Base-by-base conservation (phyloP, 2,797 vertebrate species). In the Pelobates cultripes region DNA sequence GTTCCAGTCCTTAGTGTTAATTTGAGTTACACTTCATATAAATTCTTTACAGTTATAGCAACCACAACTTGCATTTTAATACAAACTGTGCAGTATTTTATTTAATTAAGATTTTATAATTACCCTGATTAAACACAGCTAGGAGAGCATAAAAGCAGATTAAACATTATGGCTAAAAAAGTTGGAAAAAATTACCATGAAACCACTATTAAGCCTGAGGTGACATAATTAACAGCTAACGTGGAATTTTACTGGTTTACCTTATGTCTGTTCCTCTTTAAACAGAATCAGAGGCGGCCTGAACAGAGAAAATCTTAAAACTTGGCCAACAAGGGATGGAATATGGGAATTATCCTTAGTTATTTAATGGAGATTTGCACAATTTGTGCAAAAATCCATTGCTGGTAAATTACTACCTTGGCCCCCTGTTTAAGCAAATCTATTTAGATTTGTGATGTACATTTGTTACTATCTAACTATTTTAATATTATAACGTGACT, bases 121-220 rank as follows among this genome's bases (percentile, higher is more conserved):
- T 92, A 91, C 85, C 87, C 88, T 92, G 92, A 93, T 94, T 93
- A 93, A 94, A 90, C 88, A 93, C 85, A 92, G 90, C 81, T 91
- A 93, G 90, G 89, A 91, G 88, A 91, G 88, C 86, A 92, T 91
- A 92, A 93, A 93, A 87, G 91, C 17, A 92, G 90, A 92, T 93
- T 92, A 92, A 92, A 93, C 88, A 91, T 93, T 91, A 93, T 89
- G 87, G 88, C 89, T 90, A 89, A 90, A 91, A 92, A 93, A 90
- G 80, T 91, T 91, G 89, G 90, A 86, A 87, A 77, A 91, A 92
- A 93, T 91, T 90, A 91, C 90, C 92, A 90, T 94, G 93, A 94
- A 94, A 92, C 88, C 63, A 93, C 92, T 92, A 93, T 93, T 93
- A 94, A 94, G 93, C 92, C 89, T 80, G 88, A 92, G 92, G 92